These are phyloP conservation scores for Arrhamphus sclerolepis DNA, from an alignment of 2,797 vertebrate species.

Conservation along the genomic window DNA sequence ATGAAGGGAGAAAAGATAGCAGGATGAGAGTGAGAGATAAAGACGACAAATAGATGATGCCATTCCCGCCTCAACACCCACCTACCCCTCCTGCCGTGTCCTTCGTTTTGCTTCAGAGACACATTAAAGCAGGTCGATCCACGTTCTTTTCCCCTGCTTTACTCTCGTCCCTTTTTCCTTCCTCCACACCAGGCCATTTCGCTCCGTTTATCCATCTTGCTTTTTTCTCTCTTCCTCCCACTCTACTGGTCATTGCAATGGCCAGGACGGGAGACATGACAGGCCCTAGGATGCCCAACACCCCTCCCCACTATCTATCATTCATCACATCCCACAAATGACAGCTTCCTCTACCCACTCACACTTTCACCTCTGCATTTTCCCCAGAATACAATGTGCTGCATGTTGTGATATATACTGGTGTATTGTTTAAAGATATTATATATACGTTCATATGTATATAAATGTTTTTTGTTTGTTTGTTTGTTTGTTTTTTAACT, in stretches of 20 bases:
- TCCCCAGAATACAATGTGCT: conserved; percentile 59
- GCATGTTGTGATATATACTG: conserved; percentile 30
- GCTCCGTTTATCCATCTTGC: conserved; percentile 58
- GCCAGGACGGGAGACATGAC: conserved; percentile 74
- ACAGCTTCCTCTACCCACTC: conserved; percentile 77
- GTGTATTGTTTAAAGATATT: background rate
- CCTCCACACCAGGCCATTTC: conserved; percentile 48
- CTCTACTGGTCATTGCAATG: conserved; percentile 68
- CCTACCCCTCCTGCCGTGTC: conserved; percentile 76
- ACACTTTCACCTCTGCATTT: conserved; percentile 70
- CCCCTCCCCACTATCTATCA: conserved; percentile 52
- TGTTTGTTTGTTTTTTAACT: too few relatives aligned
- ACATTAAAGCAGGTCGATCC: conserved; percentile 70
- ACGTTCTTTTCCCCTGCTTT: conserved; percentile 41
- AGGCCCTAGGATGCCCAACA: conserved; percentile 50
- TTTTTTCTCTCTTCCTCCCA: conserved; percentile 68
- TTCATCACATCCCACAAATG: conserved; percentile 79
- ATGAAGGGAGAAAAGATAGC: conserved; percentile 50
- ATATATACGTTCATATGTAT: too few relatives aligned
- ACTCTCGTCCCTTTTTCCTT: conserved; percentile 48
- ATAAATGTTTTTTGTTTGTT: too few relatives aligned
- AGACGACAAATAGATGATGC: conserved; percentile 84
- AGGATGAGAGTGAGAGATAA: conserved; percentile 69
- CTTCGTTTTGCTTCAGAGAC: conserved; percentile 65
- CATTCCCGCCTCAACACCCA: conserved; percentile 81